phyloP scores from a whole-genome alignment of 2,113 vertebrate genomes.

The Megaceryle torquata region DNA sequence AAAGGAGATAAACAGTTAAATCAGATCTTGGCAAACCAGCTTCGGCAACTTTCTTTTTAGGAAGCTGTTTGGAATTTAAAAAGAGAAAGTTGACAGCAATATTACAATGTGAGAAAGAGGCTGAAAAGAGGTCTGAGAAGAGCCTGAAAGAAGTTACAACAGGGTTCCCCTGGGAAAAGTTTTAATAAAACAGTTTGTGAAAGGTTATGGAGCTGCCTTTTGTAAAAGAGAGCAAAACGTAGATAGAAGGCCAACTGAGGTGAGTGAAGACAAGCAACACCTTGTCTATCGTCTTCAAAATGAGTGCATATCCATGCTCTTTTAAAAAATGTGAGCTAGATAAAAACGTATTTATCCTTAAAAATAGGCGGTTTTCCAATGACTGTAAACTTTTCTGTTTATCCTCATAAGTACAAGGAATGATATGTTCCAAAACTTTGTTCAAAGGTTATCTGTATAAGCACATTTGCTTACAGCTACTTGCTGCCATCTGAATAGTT shows the following conservation, averaged over 20 bases:
- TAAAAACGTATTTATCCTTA: not conserved
- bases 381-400: not conserved
- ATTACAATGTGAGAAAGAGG: not conserved
- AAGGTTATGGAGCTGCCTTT: not conserved
- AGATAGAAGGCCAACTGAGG: not conserved
- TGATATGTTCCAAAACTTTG: not conserved
- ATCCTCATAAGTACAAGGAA: not conserved
- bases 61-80: not conserved
- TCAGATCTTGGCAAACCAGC: not conserved
- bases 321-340: not conserved
- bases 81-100: not conserved
- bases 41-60: not conserved
- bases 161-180: not conserved
- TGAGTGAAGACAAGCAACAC: not conserved
- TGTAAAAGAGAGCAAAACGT: not conserved
- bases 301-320: not conserved
- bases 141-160: not conserved
- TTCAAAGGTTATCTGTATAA: not conserved
- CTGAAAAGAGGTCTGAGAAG: not conserved
- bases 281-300: not conserved
- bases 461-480: not conserved
- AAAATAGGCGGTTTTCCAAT: not conserved
- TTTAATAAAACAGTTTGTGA: not conserved
- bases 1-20: not conserved
- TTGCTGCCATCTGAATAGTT: not conserved